A percentile compares a stretch with the other conserved stretches of the same genome.
phyloP scores from a whole-genome alignment of 1,140 invertebrate genomes.

The Dryas iulia region DNA sequence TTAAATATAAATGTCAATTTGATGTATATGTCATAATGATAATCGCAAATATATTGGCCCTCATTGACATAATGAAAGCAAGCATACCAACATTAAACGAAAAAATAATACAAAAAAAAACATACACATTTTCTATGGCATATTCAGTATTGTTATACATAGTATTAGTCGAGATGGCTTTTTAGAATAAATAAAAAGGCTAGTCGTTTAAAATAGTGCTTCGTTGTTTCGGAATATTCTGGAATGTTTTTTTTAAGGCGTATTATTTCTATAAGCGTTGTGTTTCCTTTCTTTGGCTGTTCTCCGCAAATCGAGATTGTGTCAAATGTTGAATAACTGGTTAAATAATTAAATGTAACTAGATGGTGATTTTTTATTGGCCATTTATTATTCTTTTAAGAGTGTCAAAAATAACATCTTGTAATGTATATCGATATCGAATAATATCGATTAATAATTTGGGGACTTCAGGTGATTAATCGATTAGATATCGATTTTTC shows the following conservation, averaged over 20 bases:
- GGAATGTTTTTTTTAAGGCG: background rate
- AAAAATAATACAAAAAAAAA: background rate
- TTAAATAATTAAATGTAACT: background rate
- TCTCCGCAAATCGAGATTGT: background rate
- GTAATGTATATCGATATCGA: no score
- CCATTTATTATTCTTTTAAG: background rate
- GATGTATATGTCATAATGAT: no score
- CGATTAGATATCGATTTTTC: background rate
- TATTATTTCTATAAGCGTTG: background rate
- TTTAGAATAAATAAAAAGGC: conserved; percentile 1
- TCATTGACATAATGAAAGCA: background rate
- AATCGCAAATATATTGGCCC: background rate
- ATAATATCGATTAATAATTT: no score
- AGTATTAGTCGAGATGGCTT: background rate
- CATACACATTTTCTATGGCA: background rate
- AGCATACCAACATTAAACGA: background rate
- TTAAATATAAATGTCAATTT: background rate
- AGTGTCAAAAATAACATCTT: no score
- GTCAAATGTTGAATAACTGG: background rate
- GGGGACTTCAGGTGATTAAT: background rate
- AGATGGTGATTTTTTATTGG: background rate
- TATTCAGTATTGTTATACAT: conserved; percentile 5
- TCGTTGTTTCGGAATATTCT: background rate
- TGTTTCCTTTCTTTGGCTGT: background rate
- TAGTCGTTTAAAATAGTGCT: background rate